Conservation (phyloP, 2,113 vertebrate genomes). For the Brachionichthys hirsutus region DNA sequence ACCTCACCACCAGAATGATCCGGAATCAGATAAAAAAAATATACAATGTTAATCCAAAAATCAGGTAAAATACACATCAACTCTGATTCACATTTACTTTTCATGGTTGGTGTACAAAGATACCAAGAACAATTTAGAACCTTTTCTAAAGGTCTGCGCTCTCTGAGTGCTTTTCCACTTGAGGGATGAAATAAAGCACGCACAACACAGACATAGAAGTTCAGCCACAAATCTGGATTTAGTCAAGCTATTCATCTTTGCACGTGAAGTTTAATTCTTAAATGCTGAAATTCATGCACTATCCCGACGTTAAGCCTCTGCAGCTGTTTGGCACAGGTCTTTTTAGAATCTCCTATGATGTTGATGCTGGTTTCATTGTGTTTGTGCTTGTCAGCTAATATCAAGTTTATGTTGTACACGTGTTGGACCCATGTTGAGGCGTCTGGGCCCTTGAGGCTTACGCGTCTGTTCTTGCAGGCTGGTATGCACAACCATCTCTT, state of each 20-base stretch:
- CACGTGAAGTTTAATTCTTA: neutral
- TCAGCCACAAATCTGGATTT: neutral
- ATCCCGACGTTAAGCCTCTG: neutral
- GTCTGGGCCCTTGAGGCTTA: constrained; percentile 31
- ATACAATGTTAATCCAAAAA: too few relatives aligned
- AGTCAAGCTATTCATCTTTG: neutral
- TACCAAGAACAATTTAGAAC: too few relatives aligned
- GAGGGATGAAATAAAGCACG: neutral
- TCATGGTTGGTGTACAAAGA: too few relatives aligned
- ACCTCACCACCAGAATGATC: too few relatives aligned
- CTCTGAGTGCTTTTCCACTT: too few relatives aligned
- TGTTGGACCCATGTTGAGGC: constrained; percentile 43
- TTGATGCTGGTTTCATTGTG: constrained; percentile 1
- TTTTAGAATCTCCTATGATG: neutral
- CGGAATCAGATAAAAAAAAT: too few relatives aligned
- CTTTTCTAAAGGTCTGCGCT: too few relatives aligned
- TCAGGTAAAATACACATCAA: too few relatives aligned
- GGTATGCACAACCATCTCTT: constrained; percentile 23
- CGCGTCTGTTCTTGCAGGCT: constrained; percentile 42
- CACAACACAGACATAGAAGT: neutral
- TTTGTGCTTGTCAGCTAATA: constrained; percentile 16
- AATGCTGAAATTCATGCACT: neutral
- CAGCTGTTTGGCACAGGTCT: neutral
- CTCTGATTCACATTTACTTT: too few relatives aligned
- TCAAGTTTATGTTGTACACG: constrained; percentile 21